These are phyloP conservation scores for Amphilophus citrinellus DNA, from an alignment of 2,113 vertebrate species.

Conservation along the genomic window DNA sequence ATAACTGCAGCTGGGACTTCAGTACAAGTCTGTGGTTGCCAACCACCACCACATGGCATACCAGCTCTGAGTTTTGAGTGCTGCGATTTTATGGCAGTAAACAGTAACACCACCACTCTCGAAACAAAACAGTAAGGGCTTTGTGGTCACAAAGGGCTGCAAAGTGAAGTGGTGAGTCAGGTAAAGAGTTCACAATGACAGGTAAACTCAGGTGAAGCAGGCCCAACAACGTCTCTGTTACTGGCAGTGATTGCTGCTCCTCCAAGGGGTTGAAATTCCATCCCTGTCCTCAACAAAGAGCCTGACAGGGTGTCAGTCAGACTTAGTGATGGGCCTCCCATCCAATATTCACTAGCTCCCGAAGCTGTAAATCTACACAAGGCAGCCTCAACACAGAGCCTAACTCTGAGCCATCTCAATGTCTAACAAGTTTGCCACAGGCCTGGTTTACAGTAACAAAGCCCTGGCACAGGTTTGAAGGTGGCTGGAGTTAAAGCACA, in stretches of 20 bases:
- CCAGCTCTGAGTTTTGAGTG: conserved; percentile 7
- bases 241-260: conserved; percentile 78
- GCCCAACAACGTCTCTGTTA: conserved; percentile 65
- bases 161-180: conserved; percentile 23
- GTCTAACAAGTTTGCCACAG: conserved; percentile 45
- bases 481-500: conserved; percentile 41
- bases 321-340: conserved; percentile 82
- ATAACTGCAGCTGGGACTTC: conserved; percentile 8
- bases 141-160: conserved; percentile 22
- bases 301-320: conserved; percentile 79
- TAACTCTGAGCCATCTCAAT: conserved; percentile 62
- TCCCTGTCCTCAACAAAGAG: conserved; percentile 78
- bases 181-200: conserved; percentile 66
- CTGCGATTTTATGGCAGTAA: background rate
- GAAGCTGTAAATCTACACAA: conserved; percentile 78
- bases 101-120: conserved; percentile 21
- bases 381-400: conserved; percentile 59
- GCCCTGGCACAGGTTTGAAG: conserved; percentile 51
- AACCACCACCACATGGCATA: conserved; percentile 7
- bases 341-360: conserved; percentile 84
- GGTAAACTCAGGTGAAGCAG: conserved; percentile 77
- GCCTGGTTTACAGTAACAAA: conserved; percentile 69
- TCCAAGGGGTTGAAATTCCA: conserved; percentile 83
- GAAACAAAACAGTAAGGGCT: conserved; percentile 3
- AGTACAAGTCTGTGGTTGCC: conserved; percentile 15